Evolutionary conservation across 1,140 invertebrate species (phyloP).

Genomic region (Saccostrea echinata): DNA sequence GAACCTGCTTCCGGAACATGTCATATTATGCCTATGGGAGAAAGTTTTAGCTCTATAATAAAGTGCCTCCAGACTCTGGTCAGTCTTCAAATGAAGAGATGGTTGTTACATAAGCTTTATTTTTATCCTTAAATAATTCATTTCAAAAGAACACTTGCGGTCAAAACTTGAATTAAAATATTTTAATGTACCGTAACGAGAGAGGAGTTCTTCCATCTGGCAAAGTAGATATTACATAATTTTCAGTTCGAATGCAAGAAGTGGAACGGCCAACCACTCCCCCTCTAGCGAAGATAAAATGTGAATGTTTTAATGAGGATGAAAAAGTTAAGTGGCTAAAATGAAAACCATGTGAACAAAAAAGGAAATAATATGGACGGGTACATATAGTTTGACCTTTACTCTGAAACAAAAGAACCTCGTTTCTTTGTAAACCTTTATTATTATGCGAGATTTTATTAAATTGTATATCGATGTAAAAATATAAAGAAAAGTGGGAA

Average conservation of each 20-base stretch:
- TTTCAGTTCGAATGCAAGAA: slow-evolving; percentile 6
- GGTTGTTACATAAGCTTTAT: slow-evolving; percentile 7
- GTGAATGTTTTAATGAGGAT: background rate
- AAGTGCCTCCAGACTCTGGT: background rate
- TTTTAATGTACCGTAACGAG: slow-evolving; percentile 7
- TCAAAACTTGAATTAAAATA: background rate
- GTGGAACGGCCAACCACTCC: background rate
- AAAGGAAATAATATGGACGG: background rate
- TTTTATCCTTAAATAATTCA: background rate
- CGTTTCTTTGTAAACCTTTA: too few relatives aligned
- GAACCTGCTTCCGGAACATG: slow-evolving; percentile 17
- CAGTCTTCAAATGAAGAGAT: background rate
- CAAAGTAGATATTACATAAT: slow-evolving; percentile 18
- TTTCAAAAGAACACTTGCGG: slow-evolving; percentile 14
- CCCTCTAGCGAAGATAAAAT: background rate
- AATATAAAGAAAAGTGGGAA: background rate
- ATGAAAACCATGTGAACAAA: background rate
- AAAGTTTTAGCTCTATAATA: background rate
- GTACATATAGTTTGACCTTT: background rate
- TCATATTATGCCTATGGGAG: background rate
- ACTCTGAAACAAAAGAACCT: background rate
- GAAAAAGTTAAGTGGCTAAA: slow-evolving; percentile 1
- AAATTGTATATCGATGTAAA: too few relatives aligned
- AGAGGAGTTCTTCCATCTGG: slow-evolving; percentile 29
- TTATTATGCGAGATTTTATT: too few relatives aligned